Evolutionary conservation across 92 coral and sea anemone species (phyloP).

Genomic region (Epizoanthus ramosus): DNA sequence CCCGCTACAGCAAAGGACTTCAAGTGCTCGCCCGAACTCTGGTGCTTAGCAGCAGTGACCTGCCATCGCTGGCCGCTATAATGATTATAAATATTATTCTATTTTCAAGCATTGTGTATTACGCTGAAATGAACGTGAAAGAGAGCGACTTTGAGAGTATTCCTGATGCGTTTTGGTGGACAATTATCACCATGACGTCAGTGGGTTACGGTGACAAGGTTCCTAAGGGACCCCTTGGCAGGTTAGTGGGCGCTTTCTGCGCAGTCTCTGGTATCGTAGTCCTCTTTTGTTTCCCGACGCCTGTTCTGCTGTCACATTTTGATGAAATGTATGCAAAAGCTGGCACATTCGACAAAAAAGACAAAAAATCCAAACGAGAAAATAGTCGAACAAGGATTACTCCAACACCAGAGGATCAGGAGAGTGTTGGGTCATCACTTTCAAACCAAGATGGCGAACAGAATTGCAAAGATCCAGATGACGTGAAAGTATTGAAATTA

Average conservation of each 20-base stretch:
- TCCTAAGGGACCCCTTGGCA: constrained; percentile 90
- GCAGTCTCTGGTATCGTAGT: constrained; percentile 89
- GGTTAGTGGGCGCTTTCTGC: constrained; percentile 77
- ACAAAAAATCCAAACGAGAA: constrained; percentile 47
- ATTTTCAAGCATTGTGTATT: constrained; percentile 87
- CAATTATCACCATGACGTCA: constrained; percentile 93
- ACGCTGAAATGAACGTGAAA: constrained; percentile 68
- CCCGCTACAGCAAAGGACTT: constrained; percentile 89
- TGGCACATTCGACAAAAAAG: constrained; percentile 30
- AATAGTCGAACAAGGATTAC: constrained; percentile 18
- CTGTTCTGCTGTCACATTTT: constrained; percentile 86
- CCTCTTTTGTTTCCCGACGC: constrained; percentile 91
- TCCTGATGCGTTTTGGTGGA: constrained; percentile 97
- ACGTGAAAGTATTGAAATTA: neutral
- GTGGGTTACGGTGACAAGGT: constrained; percentile 98
- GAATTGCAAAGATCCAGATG: neutral
- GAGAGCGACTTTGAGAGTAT: constrained; percentile 85
- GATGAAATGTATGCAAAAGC: constrained; percentile 74
- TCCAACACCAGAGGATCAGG: constrained; percentile 18
- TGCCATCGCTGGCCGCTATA: constrained; percentile 80
- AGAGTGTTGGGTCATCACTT: neutral
- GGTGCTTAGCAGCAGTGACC: constrained; percentile 79
- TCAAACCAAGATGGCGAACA: neutral
- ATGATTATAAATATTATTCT: constrained; percentile 76
- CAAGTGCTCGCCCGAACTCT: constrained; percentile 81